These are phyloP conservation scores for Salmo trutta DNA, from an alignment of 2,797 vertebrate genomes.

Conservation along the genomic window DNA sequence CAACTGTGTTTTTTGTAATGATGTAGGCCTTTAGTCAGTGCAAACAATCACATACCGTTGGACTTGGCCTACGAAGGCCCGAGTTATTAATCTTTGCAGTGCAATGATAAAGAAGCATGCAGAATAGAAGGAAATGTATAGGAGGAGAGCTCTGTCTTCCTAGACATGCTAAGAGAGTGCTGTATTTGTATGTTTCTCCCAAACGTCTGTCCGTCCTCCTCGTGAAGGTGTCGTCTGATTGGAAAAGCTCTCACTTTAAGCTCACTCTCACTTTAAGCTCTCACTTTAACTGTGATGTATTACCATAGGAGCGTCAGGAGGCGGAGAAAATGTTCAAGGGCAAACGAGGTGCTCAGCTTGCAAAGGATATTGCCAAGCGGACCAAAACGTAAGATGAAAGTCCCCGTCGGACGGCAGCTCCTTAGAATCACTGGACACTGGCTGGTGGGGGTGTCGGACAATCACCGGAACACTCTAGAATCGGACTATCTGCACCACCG, in stretches of 20 bases:
- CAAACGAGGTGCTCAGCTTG: conserved; percentile 98
- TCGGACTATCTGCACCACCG: background rate
- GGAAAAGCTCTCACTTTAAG: conserved; percentile 76
- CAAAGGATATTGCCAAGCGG: conserved; percentile 99
- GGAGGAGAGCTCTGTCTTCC: background rate
- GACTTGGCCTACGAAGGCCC: background rate
- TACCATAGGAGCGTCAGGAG: conserved; percentile 96
- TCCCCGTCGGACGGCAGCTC: conserved; percentile 76
- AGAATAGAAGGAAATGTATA: background rate
- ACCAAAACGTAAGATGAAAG: conserved; percentile 96
- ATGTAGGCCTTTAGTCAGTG: background rate
- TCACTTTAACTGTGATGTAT: conserved; percentile 88
- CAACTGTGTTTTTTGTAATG: background rate
- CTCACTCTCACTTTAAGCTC: too few species aligned
- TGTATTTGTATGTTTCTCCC: conserved; percentile 6
- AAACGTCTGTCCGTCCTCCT: conserved; percentile 6
- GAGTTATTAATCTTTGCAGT: background rate
- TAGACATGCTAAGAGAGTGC: background rate
- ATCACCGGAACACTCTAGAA: background rate
- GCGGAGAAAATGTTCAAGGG: conserved; percentile 99
- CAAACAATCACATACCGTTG: background rate
- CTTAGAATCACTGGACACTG: conserved; percentile 83
- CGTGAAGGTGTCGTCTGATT: background rate
- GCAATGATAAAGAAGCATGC: background rate
- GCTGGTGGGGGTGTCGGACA: conserved; percentile 33